Base-by-base conservation (phyloP, 37 sponge, comb jelly and placozoan genomes). In the Haliclona indistincta region DNA sequence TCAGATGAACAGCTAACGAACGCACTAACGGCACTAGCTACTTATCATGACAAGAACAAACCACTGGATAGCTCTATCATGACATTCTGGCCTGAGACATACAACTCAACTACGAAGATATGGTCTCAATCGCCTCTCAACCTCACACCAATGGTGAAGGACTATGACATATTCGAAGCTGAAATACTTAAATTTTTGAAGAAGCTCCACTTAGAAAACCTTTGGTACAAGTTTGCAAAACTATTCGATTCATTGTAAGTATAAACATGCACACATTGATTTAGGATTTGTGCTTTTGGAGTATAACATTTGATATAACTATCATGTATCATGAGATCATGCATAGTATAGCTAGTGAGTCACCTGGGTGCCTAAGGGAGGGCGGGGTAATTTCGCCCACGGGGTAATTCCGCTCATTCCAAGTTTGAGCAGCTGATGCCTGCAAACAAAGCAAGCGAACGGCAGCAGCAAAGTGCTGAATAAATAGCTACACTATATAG, bases 31-130 rank as follows among this genome's bases (percentile, higher is more conserved):
- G 84, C 84, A 26, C 40, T 83, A 20, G 41, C 35, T 20, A 51
- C 76, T 3, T 83, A 83, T 33, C 84, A 83, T 61, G 84, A 83
- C 53, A 67, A 47, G 29, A 82, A 82, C 38, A 38, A 49, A 38
- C 58, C 40, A 4, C 47, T 54, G 28, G 55, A 34, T 8, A 62
- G 40, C 7, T 58, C 70, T 34, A 54, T 83, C 0, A 26, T 83
- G 3, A 71, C 68, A 7, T 83, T 83, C 39, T 83, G 84, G 81
- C 80, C 80, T 34, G 70, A 79, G 35, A 49, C 32, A 62, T 71
- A 63, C 42, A 71, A 81, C 26, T 10, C 55, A 26, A 37, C 81
- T 7, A 71, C 81, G 20, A 47, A 49, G 2, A 52, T 56, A 35
- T 81, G 81, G 81, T 13, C 11, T 20, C 29, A 20, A 32, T 7